Evolutionary conservation across 2,113 vertebrate species (phyloP).

Genomic region (Uria aalge): DNA sequence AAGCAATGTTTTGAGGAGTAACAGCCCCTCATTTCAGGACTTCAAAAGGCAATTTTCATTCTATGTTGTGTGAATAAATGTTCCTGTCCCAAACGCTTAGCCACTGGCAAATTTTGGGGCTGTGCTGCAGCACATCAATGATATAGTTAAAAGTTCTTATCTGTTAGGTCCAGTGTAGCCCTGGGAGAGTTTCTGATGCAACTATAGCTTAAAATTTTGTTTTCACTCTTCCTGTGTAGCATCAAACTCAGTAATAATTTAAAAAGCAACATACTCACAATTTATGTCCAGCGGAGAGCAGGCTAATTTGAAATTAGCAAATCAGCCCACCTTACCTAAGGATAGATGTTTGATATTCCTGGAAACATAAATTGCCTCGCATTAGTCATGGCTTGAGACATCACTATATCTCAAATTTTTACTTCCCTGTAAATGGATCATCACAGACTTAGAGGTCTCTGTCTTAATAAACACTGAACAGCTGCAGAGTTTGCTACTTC

Average conservation of each 20-base stretch:
- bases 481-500: neutral
- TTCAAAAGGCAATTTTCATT: neutral
- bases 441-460: neutral
- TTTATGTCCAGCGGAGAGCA: neutral
- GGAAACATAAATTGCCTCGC: neutral
- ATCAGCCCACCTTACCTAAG: neutral
- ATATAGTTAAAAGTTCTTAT: neutral
- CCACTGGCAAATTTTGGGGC: neutral
- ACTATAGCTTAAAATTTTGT: neutral
- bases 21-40: neutral
- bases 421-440: neutral
- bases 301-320: neutral
- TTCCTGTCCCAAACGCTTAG: neutral
- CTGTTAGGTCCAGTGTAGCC: neutral
- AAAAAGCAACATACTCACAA: neutral
- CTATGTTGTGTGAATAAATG: neutral
- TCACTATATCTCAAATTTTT: neutral
- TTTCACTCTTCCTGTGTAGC: neutral
- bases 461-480: neutral
- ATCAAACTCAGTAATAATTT: neutral
- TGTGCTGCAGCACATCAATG: neutral
- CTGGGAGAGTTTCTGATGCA: neutral
- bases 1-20: neutral
- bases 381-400: neutral
- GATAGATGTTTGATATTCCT: neutral